These are phyloP conservation scores for Heptranchias perlo DNA, from an alignment of 2,113 vertebrate genomes.

Conservation along the genomic window DNA sequence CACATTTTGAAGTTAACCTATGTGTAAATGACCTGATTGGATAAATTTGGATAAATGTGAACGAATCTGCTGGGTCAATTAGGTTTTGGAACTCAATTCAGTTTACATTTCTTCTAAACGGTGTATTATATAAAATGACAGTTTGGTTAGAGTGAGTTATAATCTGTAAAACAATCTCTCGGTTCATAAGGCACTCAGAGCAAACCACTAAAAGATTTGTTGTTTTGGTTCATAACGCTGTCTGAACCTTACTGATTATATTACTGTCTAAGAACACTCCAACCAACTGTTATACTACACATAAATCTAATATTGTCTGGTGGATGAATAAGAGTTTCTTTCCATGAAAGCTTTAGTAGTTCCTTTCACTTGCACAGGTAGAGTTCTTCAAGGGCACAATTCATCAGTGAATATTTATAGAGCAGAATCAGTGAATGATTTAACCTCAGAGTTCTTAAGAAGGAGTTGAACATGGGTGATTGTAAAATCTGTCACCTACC, in stretches of 20 bases:
- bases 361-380: background rate
- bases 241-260: background rate
- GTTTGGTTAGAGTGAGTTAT: background rate
- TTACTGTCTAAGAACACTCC: background rate
- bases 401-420: background rate
- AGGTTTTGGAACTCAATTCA: no score
- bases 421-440: constrained; percentile 17
- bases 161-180: background rate
- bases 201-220: background rate
- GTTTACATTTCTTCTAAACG: background rate
- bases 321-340: background rate
- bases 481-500: background rate
- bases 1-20: background rate
- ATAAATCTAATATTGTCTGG: background rate
- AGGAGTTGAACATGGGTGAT: background rate
- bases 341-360: background rate
- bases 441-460: background rate
- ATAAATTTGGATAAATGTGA: background rate
- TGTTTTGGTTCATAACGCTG: background rate
- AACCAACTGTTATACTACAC: background rate
- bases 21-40: background rate
- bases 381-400: background rate
- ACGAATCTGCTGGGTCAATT: background rate
- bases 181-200: background rate
- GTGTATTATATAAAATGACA: background rate